Evolutionary conservation across 2,113 vertebrate species (phyloP).

Genomic region (Campylorhamphus procurvoides): DNA sequence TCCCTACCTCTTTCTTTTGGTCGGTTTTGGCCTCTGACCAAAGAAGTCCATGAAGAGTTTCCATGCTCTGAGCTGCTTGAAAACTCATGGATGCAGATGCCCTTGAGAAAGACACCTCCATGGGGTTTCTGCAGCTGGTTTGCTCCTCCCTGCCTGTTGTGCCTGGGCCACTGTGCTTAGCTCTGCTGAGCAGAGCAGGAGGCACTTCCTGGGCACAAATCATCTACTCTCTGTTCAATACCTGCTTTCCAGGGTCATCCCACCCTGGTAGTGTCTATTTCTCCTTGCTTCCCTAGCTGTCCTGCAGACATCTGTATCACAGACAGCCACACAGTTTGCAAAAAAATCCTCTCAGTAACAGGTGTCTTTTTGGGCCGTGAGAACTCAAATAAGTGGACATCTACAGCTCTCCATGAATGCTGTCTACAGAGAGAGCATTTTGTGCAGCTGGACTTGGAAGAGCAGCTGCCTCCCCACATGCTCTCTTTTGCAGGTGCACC

Average conservation of each 20-base stretch:
- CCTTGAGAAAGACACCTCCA: background rate
- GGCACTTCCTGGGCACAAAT: background rate
- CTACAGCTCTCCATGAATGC: background rate
- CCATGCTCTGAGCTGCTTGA: background rate
- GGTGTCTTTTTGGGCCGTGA: fast-evolving
- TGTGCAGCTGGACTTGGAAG: background rate
- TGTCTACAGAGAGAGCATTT: background rate
- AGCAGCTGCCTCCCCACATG: background rate
- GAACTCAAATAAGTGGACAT: background rate
- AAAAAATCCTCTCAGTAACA: background rate
- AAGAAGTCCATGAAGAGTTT: background rate
- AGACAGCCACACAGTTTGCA: background rate
- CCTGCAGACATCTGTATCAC: background rate
- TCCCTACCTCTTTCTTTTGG: background rate
- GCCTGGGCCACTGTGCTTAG: fast-evolving
- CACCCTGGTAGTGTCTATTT: background rate
- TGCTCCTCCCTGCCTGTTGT: background rate
- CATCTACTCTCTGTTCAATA: background rate
- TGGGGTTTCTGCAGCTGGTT: background rate
- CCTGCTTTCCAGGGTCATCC: background rate
- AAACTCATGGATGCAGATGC: background rate
- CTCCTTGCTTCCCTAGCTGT: background rate
- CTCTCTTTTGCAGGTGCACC: background rate
- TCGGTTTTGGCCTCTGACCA: background rate
- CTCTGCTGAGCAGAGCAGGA: background rate